Percentiles rank a stretch among this genome's conserved stretches.
These are phyloP conservation scores for Luscinia megarhynchos DNA, from an alignment of 2,797 vertebrate species.

Conservation along the genomic window DNA sequence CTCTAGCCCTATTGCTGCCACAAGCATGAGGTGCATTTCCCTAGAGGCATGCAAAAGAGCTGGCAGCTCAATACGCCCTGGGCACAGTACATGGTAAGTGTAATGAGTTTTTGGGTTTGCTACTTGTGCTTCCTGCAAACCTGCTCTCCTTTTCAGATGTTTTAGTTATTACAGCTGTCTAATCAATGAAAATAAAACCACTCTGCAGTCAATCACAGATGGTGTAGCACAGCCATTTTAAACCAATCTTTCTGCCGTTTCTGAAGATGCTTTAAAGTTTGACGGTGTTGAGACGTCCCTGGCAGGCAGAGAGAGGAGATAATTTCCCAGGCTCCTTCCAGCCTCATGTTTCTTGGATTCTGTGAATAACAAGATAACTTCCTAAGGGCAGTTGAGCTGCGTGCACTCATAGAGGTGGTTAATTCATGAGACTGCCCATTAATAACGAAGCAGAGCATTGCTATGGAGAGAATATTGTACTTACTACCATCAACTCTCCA, in stretches of 20 bases:
- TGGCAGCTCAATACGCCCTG: background rate
- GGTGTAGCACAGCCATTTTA: background rate
- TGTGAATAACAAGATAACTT: background rate
- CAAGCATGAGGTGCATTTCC: background rate
- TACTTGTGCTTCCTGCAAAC: background rate
- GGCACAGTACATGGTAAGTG: background rate
- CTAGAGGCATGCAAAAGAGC: background rate
- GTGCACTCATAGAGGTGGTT: background rate
- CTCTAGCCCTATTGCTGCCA: background rate
- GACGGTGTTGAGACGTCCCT: background rate
- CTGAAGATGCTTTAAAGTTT: background rate
- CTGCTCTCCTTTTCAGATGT: background rate
- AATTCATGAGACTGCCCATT: conserved; percentile 17
- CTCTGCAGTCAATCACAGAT: background rate
- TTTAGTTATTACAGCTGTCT: background rate
- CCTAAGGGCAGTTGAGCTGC: background rate
- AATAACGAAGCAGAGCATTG: background rate
- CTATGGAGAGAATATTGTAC: background rate
- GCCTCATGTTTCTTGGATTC: fast-evolving
- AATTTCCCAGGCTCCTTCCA: background rate
- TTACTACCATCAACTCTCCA: background rate
- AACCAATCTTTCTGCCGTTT: background rate
- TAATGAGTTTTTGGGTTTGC: background rate
- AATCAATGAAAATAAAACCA: background rate
- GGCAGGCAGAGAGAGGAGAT: background rate